These are phyloP conservation scores for Columbina picui DNA, from an alignment of 2,113 vertebrate species.

Conservation along the genomic window DNA sequence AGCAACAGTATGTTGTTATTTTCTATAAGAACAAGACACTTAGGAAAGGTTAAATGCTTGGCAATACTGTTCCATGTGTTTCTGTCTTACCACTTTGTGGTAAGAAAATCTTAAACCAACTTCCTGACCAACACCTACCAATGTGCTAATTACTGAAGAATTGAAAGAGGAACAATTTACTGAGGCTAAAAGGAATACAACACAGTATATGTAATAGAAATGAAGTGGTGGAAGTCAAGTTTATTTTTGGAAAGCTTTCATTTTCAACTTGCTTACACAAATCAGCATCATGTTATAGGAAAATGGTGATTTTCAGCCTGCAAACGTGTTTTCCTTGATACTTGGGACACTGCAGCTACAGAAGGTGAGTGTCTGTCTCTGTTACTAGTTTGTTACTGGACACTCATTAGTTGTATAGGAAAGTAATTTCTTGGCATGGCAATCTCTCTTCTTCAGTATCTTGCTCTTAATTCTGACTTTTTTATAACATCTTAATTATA, in stretches of 20 bases:
- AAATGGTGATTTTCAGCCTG: neutral
- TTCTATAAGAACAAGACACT: neutral
- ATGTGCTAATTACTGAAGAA: neutral
- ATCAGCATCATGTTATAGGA: neutral
- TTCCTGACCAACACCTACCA: neutral
- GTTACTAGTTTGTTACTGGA: neutral
- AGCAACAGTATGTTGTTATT: neutral
- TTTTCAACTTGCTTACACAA: neutral
- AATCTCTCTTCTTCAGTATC: neutral
- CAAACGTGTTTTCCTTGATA: neutral
- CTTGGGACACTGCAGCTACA: neutral
- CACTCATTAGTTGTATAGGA: neutral
- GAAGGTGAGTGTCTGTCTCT: neutral
- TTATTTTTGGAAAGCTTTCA: neutral
- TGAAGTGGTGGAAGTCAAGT: neutral
- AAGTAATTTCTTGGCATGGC: neutral
- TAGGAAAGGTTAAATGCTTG: neutral
- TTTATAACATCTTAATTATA: neutral
- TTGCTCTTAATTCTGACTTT: neutral
- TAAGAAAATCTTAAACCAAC: neutral
- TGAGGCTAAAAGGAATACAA: neutral
- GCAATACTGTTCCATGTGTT: fast-evolving
- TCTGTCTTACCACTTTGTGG: neutral
- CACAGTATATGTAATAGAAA: neutral
- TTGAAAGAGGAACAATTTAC: neutral